These are phyloP conservation scores for Rhabdomys pumilio DNA, from an alignment of 2,797 vertebrate species.

Conservation along the genomic window DNA sequence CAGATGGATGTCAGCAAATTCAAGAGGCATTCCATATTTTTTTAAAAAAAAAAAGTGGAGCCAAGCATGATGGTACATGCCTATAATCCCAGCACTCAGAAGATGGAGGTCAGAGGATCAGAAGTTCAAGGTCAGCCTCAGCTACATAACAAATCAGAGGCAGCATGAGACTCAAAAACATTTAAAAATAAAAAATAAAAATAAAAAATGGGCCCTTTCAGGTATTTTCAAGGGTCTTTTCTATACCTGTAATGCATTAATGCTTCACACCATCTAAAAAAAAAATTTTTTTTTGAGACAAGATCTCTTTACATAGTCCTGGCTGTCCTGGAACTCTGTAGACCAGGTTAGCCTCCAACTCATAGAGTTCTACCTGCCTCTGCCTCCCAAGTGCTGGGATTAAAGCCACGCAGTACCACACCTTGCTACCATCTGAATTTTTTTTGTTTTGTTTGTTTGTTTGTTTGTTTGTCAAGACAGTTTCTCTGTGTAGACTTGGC, in stretches of 20 bases:
- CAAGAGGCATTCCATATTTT: neutral
- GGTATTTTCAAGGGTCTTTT: constrained; percentile 16
- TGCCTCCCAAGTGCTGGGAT: neutral
- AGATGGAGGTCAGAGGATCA: neutral
- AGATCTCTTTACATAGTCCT: neutral
- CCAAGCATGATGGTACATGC: neutral
- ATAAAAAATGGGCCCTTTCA: neutral
- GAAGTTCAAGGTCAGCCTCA: neutral
- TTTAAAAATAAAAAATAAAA: neutral
- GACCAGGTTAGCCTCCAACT: neutral
- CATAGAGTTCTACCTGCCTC: neutral
- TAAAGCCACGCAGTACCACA: neutral
- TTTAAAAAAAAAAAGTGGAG: neutral
- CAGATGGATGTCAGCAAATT: neutral
- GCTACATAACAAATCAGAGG: neutral
- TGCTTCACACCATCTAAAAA: constrained; percentile 2
- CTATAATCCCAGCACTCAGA: neutral
- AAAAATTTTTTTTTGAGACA: neutral
- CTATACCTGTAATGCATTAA: neutral
- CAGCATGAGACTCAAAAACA: neutral
- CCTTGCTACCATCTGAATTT: too few relatives aligned
- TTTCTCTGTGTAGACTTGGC: neutral
- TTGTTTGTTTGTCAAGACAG: too few relatives aligned
- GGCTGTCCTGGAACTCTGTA: neutral
- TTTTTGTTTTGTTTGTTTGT: too few relatives aligned